These are phyloP conservation scores for Montipora sp. DNA, from an alignment of 64 coral and sea anemone genomes.

Conservation along the genomic window DNA sequence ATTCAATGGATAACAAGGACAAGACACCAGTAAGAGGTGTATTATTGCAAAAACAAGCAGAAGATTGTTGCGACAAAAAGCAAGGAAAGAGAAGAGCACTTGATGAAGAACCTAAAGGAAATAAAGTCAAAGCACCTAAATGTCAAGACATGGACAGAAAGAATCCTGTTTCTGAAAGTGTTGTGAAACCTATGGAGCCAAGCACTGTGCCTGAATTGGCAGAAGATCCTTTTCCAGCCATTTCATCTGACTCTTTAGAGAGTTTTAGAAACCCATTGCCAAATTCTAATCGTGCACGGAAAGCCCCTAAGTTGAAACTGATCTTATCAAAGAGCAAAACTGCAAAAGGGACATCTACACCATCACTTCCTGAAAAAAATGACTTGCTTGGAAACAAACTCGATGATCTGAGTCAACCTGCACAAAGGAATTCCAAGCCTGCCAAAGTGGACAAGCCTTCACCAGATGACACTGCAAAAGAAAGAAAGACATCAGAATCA, in stretches of 20 bases:
- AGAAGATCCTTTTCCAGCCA: slow-evolving; percentile 9
- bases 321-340: slow-evolving; percentile 6
- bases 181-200: neutral
- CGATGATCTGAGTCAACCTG: neutral
- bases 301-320: slow-evolving; percentile 41
- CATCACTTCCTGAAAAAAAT: neutral
- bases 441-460: neutral
- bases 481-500: neutral
- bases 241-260: neutral
- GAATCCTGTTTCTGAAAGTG: neutral
- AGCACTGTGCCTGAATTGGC: neutral
- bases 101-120: neutral
- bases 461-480: neutral
- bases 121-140: neutral
- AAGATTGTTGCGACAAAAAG: neutral
- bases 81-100: neutral
- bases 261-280: neutral
- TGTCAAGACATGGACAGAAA: neutral
- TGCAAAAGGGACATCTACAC: neutral
- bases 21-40: neutral
- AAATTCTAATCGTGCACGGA: neutral
- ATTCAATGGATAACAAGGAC: neutral
- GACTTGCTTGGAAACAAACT: neutral
- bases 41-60: neutral
- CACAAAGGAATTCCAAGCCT: neutral